Base-by-base conservation (phyloP, 1,140 invertebrate genomes). In the Drosophila tani region DNA sequence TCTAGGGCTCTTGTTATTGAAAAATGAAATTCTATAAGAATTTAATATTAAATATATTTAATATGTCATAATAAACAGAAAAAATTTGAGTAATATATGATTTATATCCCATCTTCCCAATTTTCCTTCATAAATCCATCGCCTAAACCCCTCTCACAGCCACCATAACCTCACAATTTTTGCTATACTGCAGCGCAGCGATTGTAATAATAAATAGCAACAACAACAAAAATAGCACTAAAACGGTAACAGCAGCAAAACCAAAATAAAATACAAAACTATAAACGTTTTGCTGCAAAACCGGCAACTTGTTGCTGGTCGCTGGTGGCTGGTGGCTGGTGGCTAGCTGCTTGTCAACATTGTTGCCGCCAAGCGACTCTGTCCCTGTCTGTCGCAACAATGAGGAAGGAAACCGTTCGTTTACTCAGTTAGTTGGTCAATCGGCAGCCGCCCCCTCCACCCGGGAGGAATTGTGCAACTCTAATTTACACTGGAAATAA, bases 381-480 rank as follows among this genome's bases (percentile, higher is more conserved):
- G 17, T 35, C 32, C 14, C 50, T 53, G 43, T 53, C 67, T 80
- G 59, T 62, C 77, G 77, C 77, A 80, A 80, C 77, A 79, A 80
- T 79, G 76, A 80, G 77, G 77, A 80, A 80, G 77, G 76, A 80
- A 79, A 59, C 62, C 55, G 64, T 58, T 46, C 29, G 68, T 68
- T 71, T 73, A 79, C 59, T 79, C 77, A 80, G 75, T 80, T 58
- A 80, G 75, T 80, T 79, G 75, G 76, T 79, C 76, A 79, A 57
- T 73, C 68, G 29, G 35, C 29, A 19, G 49, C 11, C 58, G 24
- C 14, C 24, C n/a, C 27, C 15, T 0, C 2, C 2, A 9, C 27
- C 71, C 14, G 32, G 17, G 21, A 14, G 17, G 32, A n/a, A 19
- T 76, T 75, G 60, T 76, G 74, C 62, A 76, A 76, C 41, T 56